Evolutionary conservation across 1,140 invertebrate genomes (phyloP).

Genomic region (Drosophila bocki): DNA sequence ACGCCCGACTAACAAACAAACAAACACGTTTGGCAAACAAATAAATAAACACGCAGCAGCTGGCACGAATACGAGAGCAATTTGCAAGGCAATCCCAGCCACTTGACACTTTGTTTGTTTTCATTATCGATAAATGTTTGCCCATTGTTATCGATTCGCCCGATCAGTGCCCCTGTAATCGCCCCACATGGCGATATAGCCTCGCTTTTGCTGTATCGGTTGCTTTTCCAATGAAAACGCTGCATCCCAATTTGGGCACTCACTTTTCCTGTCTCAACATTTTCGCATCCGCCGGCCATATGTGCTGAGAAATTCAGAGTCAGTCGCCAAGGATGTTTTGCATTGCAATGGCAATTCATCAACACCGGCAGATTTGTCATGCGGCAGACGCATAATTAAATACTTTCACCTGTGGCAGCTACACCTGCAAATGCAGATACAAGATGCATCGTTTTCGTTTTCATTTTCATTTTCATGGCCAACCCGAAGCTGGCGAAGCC

Average conservation of each 20-base stretch:
- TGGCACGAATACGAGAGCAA: slow-evolving; percentile 35
- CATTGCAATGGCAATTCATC: slow-evolving; percentile 73
- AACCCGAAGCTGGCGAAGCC: slow-evolving; percentile 59
- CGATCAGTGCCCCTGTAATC: slow-evolving; percentile 42
- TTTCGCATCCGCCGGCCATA: slow-evolving; percentile 51
- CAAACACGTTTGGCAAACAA: slow-evolving; percentile 49
- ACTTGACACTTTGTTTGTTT: slow-evolving; percentile 46
- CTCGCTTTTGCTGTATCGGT: slow-evolving; percentile 37
- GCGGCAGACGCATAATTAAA: slow-evolving; percentile 76
- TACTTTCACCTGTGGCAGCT: slow-evolving; percentile 69
- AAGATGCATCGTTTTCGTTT: slow-evolving; percentile 20
- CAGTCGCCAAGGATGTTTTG: slow-evolving; percentile 66
- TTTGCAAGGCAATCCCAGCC: slow-evolving; percentile 43
- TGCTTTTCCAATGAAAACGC: slow-evolving; percentile 62
- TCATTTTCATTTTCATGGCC: slow-evolving; percentile 67
- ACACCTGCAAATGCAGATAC: slow-evolving; percentile 48
- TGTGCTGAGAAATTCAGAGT: slow-evolving; percentile 36
- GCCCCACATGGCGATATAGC: slow-evolving; percentile 45
- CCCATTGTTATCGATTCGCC: slow-evolving; percentile 39
- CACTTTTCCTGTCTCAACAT: slow-evolving; percentile 68
- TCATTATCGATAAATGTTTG: slow-evolving; percentile 57
- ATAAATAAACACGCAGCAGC: slow-evolving; percentile 32
- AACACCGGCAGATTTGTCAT: slow-evolving; percentile 76
- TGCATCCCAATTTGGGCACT: slow-evolving; percentile 62
- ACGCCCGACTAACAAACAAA: slow-evolving; percentile 4